Conservation (phyloP, 2,888 invertebrate species). For the Caenorhabditis sp. region DNA sequence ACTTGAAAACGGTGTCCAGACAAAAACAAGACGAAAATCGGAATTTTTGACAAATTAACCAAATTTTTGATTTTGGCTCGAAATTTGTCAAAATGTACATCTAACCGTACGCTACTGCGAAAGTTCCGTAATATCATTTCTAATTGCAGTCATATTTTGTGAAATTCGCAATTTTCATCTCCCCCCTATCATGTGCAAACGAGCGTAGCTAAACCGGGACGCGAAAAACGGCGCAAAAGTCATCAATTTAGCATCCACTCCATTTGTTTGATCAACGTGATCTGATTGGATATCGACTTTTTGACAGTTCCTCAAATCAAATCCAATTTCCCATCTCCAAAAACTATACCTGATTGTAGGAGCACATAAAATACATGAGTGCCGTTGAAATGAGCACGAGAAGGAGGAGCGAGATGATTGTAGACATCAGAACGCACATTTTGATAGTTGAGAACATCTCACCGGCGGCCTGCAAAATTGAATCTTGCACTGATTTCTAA, state of each 20-base stretch:
- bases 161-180: neutral
- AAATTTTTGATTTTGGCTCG: too few relatives aligned
- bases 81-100: too few relatives aligned
- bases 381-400: constrained; percentile 68
- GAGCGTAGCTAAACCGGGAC: constrained; percentile 33
- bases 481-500: neutral
- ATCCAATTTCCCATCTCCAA: neutral
- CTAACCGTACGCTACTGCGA: too few relatives aligned
- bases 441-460: constrained; percentile 78
- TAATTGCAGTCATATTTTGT: neutral
- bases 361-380: constrained; percentile 62
- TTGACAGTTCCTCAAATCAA: constrained; percentile 35
- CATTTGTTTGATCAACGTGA: constrained; percentile 57
- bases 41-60: too few relatives aligned
- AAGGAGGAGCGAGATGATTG: constrained; percentile 68
- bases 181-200: constrained; percentile 23
- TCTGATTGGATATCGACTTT: constrained; percentile 58
- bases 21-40: too few relatives aligned
- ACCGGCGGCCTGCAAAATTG: constrained; percentile 78
- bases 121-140: too few relatives aligned
- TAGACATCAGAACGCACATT: constrained; percentile 71
- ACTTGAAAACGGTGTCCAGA: too few relatives aligned
- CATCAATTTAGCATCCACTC: constrained; percentile 5
- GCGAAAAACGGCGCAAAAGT: constrained; percentile 6
- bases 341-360: constrained; percentile 56